These are phyloP conservation scores for Auanema freiburgensis DNA, from an alignment of 2,888 invertebrate species.

Conservation along the genomic window DNA sequence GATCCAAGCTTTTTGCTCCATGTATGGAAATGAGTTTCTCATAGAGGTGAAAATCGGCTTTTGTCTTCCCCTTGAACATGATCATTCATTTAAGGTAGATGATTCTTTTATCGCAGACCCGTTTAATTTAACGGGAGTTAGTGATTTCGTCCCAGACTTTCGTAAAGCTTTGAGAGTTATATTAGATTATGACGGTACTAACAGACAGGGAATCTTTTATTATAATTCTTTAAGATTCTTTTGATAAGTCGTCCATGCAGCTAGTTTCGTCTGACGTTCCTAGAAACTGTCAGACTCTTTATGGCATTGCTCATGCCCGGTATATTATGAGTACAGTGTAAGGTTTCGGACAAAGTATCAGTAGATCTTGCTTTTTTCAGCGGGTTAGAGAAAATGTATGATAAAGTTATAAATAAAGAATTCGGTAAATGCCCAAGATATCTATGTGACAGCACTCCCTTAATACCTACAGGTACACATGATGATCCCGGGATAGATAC, in stretches of 20 bases:
- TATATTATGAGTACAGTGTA: constrained; percentile 9
- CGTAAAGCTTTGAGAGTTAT: constrained; percentile 14
- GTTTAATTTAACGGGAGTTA: constrained; percentile 20
- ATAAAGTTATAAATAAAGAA: constrained; percentile 14
- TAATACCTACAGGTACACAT: constrained; percentile 16
- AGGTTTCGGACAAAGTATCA: too few relatives aligned
- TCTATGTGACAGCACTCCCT: constrained; percentile 12
- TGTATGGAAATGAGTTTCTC: constrained; percentile 18
- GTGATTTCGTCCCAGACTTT: constrained; percentile 15
- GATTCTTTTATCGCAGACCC: constrained; percentile 18
- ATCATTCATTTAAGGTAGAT: constrained; percentile 15
- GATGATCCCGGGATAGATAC: constrained; percentile 13
- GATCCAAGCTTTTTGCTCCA: constrained; percentile 20
- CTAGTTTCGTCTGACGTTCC: background rate
- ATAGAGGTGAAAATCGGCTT: constrained; percentile 10
- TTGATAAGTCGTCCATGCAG: background rate
- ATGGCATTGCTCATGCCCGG: constrained; percentile 22
- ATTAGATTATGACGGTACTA: constrained; percentile 17
- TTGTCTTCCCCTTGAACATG: background rate
- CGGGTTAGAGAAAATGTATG: constrained; percentile 14
- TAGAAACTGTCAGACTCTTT: constrained; percentile 4
- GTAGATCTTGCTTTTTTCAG: constrained; percentile 1
- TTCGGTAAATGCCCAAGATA: constrained; percentile 17
- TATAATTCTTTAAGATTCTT: background rate
- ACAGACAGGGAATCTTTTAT: too few relatives aligned